These are phyloP conservation scores for Diadophis punctatus DNA, from an alignment of 2,113 vertebrate genomes.

Conservation along the genomic window DNA sequence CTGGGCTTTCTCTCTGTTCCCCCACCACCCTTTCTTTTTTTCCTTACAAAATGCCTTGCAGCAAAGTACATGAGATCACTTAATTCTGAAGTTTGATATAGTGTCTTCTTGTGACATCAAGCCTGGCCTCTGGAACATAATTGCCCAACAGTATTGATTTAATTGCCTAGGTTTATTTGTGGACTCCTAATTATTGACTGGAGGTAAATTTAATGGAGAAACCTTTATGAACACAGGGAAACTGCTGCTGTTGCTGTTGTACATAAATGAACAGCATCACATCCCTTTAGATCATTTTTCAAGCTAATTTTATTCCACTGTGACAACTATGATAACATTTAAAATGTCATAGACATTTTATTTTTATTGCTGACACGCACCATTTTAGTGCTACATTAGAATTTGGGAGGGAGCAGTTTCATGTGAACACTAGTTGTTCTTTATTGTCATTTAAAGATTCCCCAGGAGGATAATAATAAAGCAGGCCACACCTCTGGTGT, in stretches of 20 bases:
- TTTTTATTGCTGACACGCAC: slow-evolving; percentile 73
- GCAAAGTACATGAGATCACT: slow-evolving; percentile 69
- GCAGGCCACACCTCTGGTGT: slow-evolving; percentile 46
- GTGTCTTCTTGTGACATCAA: slow-evolving; percentile 87
- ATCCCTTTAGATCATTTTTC: slow-evolving; percentile 90
- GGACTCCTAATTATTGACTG: slow-evolving; percentile 99
- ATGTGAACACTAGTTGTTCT: slow-evolving; percentile 66
- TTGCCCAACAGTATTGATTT: slow-evolving; percentile 92
- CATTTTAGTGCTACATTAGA: slow-evolving; percentile 70
- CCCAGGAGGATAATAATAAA: slow-evolving; percentile 62
- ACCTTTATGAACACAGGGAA: slow-evolving; percentile 95
- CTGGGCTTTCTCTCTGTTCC: slow-evolving; percentile 26
- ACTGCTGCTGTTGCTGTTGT: slow-evolving; percentile 83
- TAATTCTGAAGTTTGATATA: slow-evolving; percentile 86
- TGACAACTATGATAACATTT: slow-evolving; percentile 82
- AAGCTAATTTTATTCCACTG: slow-evolving; percentile 86
- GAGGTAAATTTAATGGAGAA: slow-evolving; percentile 97
- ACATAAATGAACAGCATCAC: slow-evolving; percentile 84
- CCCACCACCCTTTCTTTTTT: slow-evolving; percentile 16
- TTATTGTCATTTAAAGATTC: slow-evolving; percentile 68
- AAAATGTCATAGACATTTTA: slow-evolving; percentile 76
- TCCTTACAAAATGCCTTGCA: slow-evolving; percentile 49
- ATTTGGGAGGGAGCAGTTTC: slow-evolving; percentile 53
- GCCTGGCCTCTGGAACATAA: slow-evolving; percentile 78
- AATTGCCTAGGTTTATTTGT: slow-evolving; percentile 99